Evolutionary conservation across 1,140 invertebrate genomes (phyloP), one percentile per base, ranked within the genome.

Genomic region (Phthorimaea operculella): DNA sequence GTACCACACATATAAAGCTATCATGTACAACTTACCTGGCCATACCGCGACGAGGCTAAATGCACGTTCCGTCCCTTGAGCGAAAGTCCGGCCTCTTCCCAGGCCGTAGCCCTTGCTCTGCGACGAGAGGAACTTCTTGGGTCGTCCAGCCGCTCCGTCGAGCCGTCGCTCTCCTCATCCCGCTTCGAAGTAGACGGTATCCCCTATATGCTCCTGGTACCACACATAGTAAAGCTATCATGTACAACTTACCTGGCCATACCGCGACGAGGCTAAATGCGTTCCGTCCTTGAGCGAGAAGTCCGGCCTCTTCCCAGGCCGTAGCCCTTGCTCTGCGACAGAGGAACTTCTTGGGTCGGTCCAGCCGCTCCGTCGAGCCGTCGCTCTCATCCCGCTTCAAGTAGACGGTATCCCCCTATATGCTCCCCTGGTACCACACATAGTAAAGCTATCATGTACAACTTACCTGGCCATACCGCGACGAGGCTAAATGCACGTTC

Each of bases 391-490:
- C 83, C 18, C 84, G 81, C 59, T 76, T 72, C 45, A 73, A 62
- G 75, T 77, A n/a, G 78, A 76, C 48, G 78, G 70, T 54, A 76
- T 66, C 6, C 74, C 75, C 60, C 85, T 63, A 59, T 83, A 83
- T 8, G 79, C 81, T 6, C 81, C 79, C 39, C 79, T 66, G 12
- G 81, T 85, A 8, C n/a, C n/a, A 7, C 12, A n/a, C n/a, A n/a
- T n/a, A n/a, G n/a, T n/a, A n/a, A n/a, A n/a, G n/a, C n/a, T n/a
- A n/a, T n/a, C n/a, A 28, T 28, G 21, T 28, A 6, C 36, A 18
- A 72, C 75, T 81, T 66, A 87, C 85, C 83, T 87, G 84, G 51
- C 82, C 77, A 79, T 85, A 87, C 50, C 83, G 70, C 11, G 81
- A 83, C 4, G 85, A 79, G 0, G 83, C 72, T 64, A 87, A 66